Evolutionary conservation across 2,113 vertebrate genomes (phyloP).

Genomic region (Cebidichthys violaceus): DNA sequence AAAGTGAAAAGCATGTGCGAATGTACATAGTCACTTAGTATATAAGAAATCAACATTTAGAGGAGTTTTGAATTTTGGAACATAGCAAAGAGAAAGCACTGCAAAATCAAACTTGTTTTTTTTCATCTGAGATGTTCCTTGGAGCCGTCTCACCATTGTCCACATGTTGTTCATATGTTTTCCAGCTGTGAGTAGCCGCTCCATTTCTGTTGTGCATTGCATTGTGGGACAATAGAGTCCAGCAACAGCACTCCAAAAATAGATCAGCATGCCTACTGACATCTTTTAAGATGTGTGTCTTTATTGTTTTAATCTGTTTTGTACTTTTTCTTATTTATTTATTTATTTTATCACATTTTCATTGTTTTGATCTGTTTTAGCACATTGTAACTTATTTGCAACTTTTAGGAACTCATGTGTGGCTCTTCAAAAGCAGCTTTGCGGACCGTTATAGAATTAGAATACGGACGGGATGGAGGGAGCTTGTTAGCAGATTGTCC

Average conservation of each 20-base stretch:
- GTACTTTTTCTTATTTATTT: neutral
- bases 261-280: neutral
- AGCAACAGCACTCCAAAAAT: slow-evolving; percentile 9
- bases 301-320: slow-evolving; percentile 15
- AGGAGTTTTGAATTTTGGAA: slow-evolving; percentile 12
- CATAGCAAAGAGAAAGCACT: neutral
- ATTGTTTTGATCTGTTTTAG: slow-evolving; percentile 7
- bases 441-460: neutral
- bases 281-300: neutral
- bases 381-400: neutral
- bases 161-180: slow-evolving; percentile 42
- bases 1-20: neutral
- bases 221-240: slow-evolving; percentile 24
- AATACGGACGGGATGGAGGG: neutral
- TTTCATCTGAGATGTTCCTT: slow-evolving; percentile 13
- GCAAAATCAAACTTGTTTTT: neutral
- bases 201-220: slow-evolving; percentile 23
- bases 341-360: neutral
- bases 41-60: neutral
- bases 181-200: slow-evolving; percentile 54
- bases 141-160: slow-evolving; percentile 41
- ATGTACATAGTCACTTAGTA: neutral
- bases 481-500: neutral
- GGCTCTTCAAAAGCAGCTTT: neutral
- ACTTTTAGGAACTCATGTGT: neutral